A percentile compares a stretch with the other conserved stretches of the same genome.
Conservation (phyloP, 1,140 invertebrate genomes). For the Phocides pigmalion region DNA sequence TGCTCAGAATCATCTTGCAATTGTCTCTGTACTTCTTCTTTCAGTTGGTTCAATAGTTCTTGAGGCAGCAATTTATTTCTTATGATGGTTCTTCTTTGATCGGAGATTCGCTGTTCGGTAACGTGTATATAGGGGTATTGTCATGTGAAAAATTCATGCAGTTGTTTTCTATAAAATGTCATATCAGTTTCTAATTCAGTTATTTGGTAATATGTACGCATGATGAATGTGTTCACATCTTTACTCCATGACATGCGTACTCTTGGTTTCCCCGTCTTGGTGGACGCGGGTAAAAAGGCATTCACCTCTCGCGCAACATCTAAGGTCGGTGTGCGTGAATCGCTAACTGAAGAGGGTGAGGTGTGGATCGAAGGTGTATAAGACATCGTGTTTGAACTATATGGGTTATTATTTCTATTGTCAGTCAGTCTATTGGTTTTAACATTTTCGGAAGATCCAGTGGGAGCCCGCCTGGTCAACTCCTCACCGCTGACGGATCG, state of each 20-base stretch:
- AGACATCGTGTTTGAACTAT: no score
- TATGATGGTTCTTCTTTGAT: conserved; percentile 38
- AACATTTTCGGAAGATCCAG: no score
- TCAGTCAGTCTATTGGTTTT: no score
- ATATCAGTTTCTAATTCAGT: conserved; percentile 47
- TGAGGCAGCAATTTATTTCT: conserved; percentile 33
- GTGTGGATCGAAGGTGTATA: no score
- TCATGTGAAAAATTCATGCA: conserved; percentile 31
- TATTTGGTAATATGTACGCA: conserved; percentile 41
- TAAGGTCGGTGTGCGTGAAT: no score
- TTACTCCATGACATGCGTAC: conserved; percentile 43
- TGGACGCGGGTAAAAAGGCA: conserved; percentile 33
- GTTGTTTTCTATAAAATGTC: conserved; percentile 37
- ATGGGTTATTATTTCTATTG: no score
- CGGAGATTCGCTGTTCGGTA: conserved; percentile 34
- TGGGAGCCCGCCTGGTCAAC: no score
- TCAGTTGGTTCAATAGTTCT: conserved; percentile 22
- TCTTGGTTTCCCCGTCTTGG: conserved; percentile 38
- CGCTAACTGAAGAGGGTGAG: no score
- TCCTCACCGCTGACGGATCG: no score
- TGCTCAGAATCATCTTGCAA: conserved; percentile 10
- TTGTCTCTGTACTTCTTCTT: conserved; percentile 21
- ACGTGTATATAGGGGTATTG: conserved; percentile 34
- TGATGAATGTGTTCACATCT: conserved; percentile 46
- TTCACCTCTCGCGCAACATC: conserved; percentile 37